Evolutionary conservation across 2,113 vertebrate species (phyloP), one percentile per base, ranked within the genome.

Genomic region (Megaleporinus macrocephalus): DNA sequence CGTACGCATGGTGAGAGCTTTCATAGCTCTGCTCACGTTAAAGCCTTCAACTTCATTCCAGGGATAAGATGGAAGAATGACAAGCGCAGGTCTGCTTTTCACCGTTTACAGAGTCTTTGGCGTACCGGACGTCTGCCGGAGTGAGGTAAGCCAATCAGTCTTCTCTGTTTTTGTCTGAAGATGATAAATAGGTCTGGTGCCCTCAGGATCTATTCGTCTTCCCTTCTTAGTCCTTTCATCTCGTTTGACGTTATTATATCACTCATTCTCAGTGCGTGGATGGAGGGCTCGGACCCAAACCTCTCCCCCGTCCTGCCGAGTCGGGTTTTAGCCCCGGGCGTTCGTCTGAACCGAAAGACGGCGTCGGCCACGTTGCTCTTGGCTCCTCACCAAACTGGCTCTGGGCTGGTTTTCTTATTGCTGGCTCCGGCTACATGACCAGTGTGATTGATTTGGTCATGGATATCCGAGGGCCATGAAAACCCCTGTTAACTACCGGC

Each of bases 391-490:
- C 85, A 87, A 86, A 82, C 89, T 87, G 82, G 78, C 83, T 86
- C 75, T 87, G 87, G 86, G 92, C 87, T 90, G 88, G 88, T 91
- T 92, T 92, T 91, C 86, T 89, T 90, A 87, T 86, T 86, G 85
- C 87, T 92, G 92, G 90, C 92, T 91, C 81, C 69, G 87, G 86
- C 88, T 92, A 90, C 93, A 92, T 89, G 88, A 89, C 87, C 89
- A 87, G 91, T 93, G 89, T 88, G 81, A 57, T 84, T 88, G 89
- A 89, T 87, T 89, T 82, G 33, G 74, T 86, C 70, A 79, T 76
- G 71, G 76, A 84, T 76, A 80, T 79, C 82, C 72, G 41, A 89
- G 77, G 86, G 83, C 85, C 86, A 85, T 90, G 89, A 89, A 91
- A 90, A 76, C 73, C 81, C 70, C 82, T 44, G 73, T 65, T 51